phyloP scores from a whole-genome alignment of 2,797 vertebrate genomes.

The Scleropages formosus region DNA sequence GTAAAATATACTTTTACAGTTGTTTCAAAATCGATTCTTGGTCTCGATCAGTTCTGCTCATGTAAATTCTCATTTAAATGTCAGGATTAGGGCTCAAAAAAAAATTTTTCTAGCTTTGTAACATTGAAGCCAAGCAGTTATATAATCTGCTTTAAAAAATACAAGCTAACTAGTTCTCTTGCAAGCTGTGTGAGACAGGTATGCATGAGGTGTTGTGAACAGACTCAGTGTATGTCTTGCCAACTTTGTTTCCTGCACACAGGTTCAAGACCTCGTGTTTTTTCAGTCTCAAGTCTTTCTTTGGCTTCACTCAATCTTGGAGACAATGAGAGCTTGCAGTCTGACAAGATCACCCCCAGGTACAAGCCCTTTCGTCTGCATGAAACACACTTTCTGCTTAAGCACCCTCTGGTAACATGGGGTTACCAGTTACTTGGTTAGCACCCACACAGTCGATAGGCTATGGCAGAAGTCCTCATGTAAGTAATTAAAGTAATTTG shows the following conservation, averaged over 20 bases:
- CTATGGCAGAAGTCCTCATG: background rate
- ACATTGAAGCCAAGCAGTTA: background rate
- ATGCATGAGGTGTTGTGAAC: constrained; percentile 44
- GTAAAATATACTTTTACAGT: background rate
- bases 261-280: constrained; percentile 81
- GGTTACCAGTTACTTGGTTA: background rate
- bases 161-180: background rate
- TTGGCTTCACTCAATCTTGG: constrained; percentile 90
- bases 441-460: background rate
- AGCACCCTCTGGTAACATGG: background rate
- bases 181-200: constrained; percentile 16
- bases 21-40: background rate
- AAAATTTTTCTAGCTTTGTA: background rate
- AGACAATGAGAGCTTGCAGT: constrained; percentile 80
- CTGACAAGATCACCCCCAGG: constrained; percentile 88
- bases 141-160: background rate
- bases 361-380: constrained; percentile 51
- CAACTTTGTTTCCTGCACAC: constrained; percentile 53
- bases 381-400: background rate
- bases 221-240: constrained; percentile 34
- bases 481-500: background rate
- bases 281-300: constrained; percentile 91
- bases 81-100: background rate
- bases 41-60: too few species aligned
- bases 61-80: too few species aligned